Evolutionary conservation across 2,888 invertebrate species (phyloP), one percentile per base, ranked within the genome.

Genomic region (Tuberolachnus salignus): DNA sequence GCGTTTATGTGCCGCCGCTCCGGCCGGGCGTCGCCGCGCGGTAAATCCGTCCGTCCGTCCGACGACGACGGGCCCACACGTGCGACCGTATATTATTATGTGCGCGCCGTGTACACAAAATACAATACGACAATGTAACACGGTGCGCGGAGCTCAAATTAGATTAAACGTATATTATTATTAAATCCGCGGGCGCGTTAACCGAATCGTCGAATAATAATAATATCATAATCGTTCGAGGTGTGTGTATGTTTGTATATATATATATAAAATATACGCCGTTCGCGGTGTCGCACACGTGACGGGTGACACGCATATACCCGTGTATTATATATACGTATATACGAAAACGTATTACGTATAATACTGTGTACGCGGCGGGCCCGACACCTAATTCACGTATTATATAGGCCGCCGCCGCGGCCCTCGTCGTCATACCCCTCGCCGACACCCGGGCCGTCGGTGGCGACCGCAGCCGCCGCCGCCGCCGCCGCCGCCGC

Each of bases 151-250:
- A 46, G 49, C 59, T 78, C 49, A 21, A 69, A 78, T 78, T 78
- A 59, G 67, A 78, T 78, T 78, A 69, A 67, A 67, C 34, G 67
- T 21, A 21, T 42, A 42, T 16, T 11, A 53, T 64, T 67, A 67
- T 67, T 67, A 67, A 67, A 78, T 59, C 67, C 59, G 10, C 61
- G 10, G 55, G 72, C 61, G 6, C 75, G 73, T 73, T 69, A 78
- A 78, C 75, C 75, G 44, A 67, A 21, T 49, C 57, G 34, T 49
- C 57, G 75, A 59, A 78, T 78, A 34, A 73, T 42, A 63, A 42
- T 63, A 42, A 21, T 51, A 44, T 26, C 34, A 55, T 51, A 61
- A 59, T 75, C 72, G 46, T 11, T 34, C 1, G 46, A 72, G 67
- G 67, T 67, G 16, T 34, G 46, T 6, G 21, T 10, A 2, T 11